Conservation (phyloP, 2,888 invertebrate species). For the Oscheius sp. region DNA sequence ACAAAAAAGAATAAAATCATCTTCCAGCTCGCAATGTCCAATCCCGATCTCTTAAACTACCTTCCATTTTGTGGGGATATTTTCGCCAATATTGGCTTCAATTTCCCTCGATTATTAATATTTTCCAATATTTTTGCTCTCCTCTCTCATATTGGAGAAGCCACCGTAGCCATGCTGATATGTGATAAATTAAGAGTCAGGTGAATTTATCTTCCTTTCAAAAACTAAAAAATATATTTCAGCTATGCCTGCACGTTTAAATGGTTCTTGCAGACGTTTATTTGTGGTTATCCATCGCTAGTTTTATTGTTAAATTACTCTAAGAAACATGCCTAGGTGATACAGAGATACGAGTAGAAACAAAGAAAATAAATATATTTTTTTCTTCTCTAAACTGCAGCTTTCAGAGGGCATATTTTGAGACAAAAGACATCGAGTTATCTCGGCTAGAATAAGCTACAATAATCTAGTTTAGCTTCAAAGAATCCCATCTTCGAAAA, state of each 20-base stretch:
- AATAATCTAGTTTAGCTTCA: too few species aligned
- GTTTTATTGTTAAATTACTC: conserved; percentile 34
- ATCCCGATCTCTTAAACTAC: conserved; percentile 38
- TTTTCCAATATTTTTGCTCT: conserved; percentile 57
- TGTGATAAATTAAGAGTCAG: conserved; percentile 56
- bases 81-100: conserved; percentile 34
- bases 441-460: too few species aligned
- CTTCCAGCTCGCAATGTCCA: conserved; percentile 38
- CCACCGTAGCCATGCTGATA: conserved; percentile 54
- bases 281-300: conserved; percentile 66
- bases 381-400: too few species aligned
- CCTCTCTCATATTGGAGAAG: conserved; percentile 61
- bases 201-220: conserved; percentile 12
- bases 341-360: background rate
- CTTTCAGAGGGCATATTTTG: too few species aligned
- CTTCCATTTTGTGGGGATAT: conserved; percentile 51
- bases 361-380: background rate
- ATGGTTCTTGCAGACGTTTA: conserved; percentile 65
- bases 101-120: conserved; percentile 36
- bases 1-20: background rate
- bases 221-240: conserved; percentile 8
- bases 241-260: conserved; percentile 59
- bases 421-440: too few species aligned
- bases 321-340: conserved; percentile 11
- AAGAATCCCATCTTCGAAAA: too few species aligned